Evolutionary conservation across 2,888 invertebrate species (phyloP).

Genomic region (Deroplatys truncata): DNA sequence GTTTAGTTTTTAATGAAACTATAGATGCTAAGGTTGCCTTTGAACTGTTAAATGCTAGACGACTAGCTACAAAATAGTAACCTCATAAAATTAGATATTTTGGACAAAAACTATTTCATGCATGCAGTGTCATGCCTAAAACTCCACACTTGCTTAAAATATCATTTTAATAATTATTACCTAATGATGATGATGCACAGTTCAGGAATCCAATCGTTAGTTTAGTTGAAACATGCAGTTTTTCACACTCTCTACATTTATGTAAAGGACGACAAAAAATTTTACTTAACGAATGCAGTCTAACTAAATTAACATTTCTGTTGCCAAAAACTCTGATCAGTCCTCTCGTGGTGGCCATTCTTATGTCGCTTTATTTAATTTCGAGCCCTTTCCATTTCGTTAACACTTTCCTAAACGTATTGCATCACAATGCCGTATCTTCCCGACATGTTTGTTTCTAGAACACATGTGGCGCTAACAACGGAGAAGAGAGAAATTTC

Average conservation of each 20-base stretch:
- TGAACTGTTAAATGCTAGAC: no score
- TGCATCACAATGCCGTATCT: not conserved
- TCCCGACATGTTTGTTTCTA: not conserved
- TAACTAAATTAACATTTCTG: slow-evolving; percentile 53
- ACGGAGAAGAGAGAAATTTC: not conserved
- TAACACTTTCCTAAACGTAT: not conserved
- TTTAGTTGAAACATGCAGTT: slow-evolving; percentile 11
- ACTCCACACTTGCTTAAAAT: no score
- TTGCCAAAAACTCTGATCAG: slow-evolving; percentile 56
- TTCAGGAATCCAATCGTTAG: slow-evolving; percentile 33
- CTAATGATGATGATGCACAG: slow-evolving; percentile 31
- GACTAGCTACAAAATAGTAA: no score
- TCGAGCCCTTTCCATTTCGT: not conserved
- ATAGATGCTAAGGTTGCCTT: no score
- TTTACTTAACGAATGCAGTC: slow-evolving; percentile 50
- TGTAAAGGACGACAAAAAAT: slow-evolving; percentile 51
- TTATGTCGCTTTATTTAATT: not conserved
- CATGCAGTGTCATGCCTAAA: no score
- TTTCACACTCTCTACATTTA: slow-evolving; percentile 50
- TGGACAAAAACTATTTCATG: no score
- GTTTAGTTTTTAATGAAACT: no score
- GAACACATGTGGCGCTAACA: not conserved
- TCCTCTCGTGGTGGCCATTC: slow-evolving; percentile 60
- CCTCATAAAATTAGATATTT: no score
- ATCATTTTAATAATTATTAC: not conserved